These are phyloP conservation scores for Pocillopora verrucosa DNA, from an alignment of 64 coral and sea anemone genomes.

Conservation along the genomic window DNA sequence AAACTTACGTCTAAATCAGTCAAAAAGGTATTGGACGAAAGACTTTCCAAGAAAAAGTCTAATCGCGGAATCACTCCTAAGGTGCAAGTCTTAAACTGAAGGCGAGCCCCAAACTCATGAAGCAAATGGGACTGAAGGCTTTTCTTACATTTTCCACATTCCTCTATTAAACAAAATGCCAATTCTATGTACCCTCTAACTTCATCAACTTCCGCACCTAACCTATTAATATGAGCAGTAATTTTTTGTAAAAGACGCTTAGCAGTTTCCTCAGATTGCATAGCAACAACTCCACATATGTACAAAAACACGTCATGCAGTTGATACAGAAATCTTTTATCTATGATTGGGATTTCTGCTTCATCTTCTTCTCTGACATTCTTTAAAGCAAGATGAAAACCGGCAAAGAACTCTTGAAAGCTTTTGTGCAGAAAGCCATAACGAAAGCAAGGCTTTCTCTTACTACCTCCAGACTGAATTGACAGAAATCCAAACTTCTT, in stretches of 20 bases:
- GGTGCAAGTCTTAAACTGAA: not conserved
- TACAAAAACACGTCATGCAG: not conserved
- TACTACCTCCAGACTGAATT: not conserved
- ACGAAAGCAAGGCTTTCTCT: not conserved
- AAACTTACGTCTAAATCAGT: not conserved
- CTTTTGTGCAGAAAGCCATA: conserved; percentile 17
- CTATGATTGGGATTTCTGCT: too few species aligned
- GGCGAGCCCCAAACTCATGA: not conserved
- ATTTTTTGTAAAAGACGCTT: not conserved
- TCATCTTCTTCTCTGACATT: not conserved
- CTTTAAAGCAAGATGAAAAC: not conserved
- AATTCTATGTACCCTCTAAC: not conserved
- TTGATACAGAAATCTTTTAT: not conserved
- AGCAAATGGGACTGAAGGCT: not conserved
- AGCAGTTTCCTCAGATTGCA: not conserved
- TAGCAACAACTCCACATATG: conserved; percentile 7
- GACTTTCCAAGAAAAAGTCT: too few species aligned
- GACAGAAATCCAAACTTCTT: conserved; percentile 30
- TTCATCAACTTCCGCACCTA: not conserved
- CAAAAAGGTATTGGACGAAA: not conserved
- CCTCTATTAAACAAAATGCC: not conserved
- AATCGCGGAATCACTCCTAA: too few species aligned
- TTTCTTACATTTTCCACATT: not conserved
- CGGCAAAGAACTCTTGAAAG: conserved; percentile 46
- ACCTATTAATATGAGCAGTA: not conserved